Percentiles rank a stretch among this genome's conserved stretches.
Conservation (phyloP, 2,888 invertebrate species). For the Dryomyza anilis region DNA sequence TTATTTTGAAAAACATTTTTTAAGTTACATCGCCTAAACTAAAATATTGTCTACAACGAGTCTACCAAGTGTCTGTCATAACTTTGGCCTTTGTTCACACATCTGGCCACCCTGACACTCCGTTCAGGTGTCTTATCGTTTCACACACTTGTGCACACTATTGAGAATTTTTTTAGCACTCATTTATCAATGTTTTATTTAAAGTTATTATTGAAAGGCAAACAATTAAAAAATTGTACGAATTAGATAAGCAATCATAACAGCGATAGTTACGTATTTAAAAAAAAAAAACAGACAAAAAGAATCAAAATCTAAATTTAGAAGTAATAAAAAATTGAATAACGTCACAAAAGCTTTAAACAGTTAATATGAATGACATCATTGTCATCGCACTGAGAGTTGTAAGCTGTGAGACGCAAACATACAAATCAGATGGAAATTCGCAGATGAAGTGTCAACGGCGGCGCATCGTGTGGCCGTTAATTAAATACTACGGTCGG, state of each 20-base stretch:
- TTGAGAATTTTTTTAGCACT: background rate
- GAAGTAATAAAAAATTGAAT: background rate
- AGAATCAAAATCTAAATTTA: background rate
- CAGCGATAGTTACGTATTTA: background rate
- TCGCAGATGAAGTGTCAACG: background rate
- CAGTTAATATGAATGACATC: background rate
- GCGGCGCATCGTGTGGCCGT: too few relatives aligned
- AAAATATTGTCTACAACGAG: too few relatives aligned
- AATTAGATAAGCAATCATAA: background rate
- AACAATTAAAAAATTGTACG: background rate
- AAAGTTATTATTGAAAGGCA: background rate
- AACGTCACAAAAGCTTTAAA: background rate
- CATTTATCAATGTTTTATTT: background rate
- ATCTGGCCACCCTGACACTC: background rate
- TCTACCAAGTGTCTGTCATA: too few relatives aligned
- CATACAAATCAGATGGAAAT: too few relatives aligned
- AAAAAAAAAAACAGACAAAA: background rate
- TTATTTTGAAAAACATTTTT: too few relatives aligned
- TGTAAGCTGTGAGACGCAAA: background rate
- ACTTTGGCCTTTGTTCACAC: too few relatives aligned
- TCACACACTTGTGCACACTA: background rate
- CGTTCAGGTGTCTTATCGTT: background rate
- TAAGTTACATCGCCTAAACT: too few relatives aligned
- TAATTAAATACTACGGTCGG: too few relatives aligned
- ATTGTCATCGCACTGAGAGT: too few relatives aligned